These are phyloP conservation scores for Calonectris borealis DNA, from an alignment of 2,113 vertebrate genomes.

Conservation along the genomic window DNA sequence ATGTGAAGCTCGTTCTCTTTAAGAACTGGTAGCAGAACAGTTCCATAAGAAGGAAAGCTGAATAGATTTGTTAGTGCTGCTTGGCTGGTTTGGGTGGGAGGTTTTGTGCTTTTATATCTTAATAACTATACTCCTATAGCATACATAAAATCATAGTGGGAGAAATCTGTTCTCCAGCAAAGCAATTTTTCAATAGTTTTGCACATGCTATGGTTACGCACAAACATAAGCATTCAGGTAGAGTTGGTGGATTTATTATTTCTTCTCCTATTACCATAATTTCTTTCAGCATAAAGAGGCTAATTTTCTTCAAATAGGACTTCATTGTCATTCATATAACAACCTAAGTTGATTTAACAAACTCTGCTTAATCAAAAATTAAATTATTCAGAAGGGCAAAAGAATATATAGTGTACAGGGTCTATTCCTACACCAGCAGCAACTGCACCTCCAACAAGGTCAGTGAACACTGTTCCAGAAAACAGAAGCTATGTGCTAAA, in stretches of 20 bases:
- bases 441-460: not conserved
- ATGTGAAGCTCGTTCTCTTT: not conserved
- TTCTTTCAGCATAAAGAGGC: not conserved
- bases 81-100: not conserved
- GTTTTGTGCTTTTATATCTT: not conserved
- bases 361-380: conserved; percentile 42
- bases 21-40: not conserved
- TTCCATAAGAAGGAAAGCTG: not conserved
- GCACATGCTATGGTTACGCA: not conserved
- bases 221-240: not conserved
- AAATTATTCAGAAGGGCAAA: conserved; percentile 39
- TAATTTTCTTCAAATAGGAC: conserved; percentile 19
- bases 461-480: not conserved
- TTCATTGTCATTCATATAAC: conserved; percentile 3
- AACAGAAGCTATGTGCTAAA: not conserved
- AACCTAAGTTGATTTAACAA: conserved; percentile 43
- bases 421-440: not conserved
- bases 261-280: not conserved
- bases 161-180: not conserved
- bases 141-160: not conserved
- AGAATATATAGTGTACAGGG: not conserved
- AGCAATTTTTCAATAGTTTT: not conserved
- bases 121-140: not conserved
- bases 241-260: not conserved
- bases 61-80: not conserved